phyloP scores from a whole-genome alignment of 2,888 invertebrate genomes.

The Bruchidius siliquastri region DNA sequence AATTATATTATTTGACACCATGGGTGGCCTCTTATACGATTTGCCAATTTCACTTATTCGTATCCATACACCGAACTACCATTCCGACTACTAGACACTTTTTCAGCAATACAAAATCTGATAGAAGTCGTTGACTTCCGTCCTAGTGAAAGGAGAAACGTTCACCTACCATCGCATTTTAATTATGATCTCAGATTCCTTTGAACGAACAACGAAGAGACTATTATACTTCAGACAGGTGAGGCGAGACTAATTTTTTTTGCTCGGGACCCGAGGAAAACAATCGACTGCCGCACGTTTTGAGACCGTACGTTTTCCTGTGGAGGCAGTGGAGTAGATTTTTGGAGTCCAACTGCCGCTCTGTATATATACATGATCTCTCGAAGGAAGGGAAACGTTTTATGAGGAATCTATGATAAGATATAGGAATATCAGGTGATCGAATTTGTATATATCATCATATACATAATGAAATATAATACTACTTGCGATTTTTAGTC shows the following conservation, averaged over 20 bases:
- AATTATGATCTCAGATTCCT: background rate
- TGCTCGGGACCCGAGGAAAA: background rate
- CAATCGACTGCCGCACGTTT: background rate
- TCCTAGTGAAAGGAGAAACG: background rate
- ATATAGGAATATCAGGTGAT: no score
- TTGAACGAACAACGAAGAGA: background rate
- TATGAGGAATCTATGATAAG: no score
- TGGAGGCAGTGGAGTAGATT: background rate
- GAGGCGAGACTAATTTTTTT: background rate
- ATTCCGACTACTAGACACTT: background rate
- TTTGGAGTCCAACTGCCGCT: background rate
- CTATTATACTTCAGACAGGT: background rate
- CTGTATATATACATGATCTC: no score
- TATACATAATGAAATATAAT: no score
- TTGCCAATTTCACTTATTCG: background rate
- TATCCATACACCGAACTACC: background rate
- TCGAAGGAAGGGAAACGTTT: no score
- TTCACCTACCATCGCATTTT: background rate
- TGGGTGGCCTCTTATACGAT: no score
- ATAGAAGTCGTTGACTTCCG: background rate
- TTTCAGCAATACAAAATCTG: background rate
- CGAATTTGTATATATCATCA: no score
- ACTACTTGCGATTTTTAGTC: no score
- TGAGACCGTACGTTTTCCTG: no score
- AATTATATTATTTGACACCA: no score